Evolutionary conservation across 2,797 vertebrate species (phyloP), one percentile per base, ranked within the genome.

Genomic region (Xiphophorus birchmanni): DNA sequence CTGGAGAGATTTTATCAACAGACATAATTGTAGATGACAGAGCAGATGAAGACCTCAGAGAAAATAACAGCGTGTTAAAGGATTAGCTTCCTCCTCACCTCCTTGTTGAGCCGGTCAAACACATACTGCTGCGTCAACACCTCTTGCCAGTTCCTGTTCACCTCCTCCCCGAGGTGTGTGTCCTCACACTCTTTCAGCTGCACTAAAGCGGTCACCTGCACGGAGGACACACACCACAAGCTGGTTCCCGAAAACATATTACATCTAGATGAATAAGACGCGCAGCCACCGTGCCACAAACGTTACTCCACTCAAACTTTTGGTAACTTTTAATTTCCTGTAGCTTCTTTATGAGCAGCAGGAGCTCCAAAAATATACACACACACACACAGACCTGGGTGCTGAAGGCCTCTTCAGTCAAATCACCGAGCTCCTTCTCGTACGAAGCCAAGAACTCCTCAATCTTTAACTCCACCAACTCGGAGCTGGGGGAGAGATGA

Each of bases 121-220:
- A 99, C 94, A 80, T 97, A 98, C 90, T 99, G 97, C 92, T 99
- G 97, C 0, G 98, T 99, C 79, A 97, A 93, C 81, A 99, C 97
- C 93, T 99, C 98, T 0, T 94, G 95, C 98, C 98, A 99, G 95
- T 99, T 98, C 86, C 98, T 96, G 90, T 99, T 97, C 78, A 99
- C 98, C 93, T 99, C 98, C 90, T 99, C 98, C 18, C 98, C 97
- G 2, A 99, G 97, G 90, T 99, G 97, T 11, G 97, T 97, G 86
- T 99, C 98, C 90, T 99, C 97, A 47, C 97, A 98, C 91, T 98
- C 97, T 92, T 99, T 99, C 88, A 99, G 96, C 92, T 99, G 98
- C 89, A 99, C 97, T 78, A 99, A 94, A 71, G 98, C 97, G 8
- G 96, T 98, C 81, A 99, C 97, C 97, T 96, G 88, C 3, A 82